Evolutionary conservation across 2,113 vertebrate genomes (phyloP).

Genomic region (Tauraco erythrolophus): DNA sequence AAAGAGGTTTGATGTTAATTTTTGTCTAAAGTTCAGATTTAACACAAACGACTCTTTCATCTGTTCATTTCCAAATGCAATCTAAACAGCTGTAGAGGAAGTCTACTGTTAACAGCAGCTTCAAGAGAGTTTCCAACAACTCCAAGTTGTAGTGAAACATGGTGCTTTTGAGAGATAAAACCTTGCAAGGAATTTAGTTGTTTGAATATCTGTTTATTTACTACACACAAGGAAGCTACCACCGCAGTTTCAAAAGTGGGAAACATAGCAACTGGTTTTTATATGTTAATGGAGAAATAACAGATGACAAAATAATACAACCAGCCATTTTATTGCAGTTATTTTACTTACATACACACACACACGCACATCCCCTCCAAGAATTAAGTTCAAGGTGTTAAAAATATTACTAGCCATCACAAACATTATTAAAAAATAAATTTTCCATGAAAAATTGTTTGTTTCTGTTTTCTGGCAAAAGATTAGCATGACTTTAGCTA

Average conservation of each 20-base stretch:
- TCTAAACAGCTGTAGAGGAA: not conserved
- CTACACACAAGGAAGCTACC: not conserved
- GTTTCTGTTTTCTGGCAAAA: not conserved
- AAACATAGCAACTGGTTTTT: not conserved
- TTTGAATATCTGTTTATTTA: not conserved
- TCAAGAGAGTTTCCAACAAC: not conserved
- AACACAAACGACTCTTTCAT: not conserved
- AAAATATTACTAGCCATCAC: not conserved
- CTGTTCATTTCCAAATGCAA: not conserved
- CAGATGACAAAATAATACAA: not conserved
- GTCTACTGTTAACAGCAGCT: not conserved
- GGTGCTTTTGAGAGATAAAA: not conserved
- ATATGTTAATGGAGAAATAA: not conserved
- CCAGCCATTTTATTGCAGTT: not conserved
- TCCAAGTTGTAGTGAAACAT: not conserved
- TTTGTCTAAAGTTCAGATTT: not conserved
- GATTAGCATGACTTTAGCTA: not conserved
- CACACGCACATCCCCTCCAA: not conserved
- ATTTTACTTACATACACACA: not conserved
- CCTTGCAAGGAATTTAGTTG: not conserved
- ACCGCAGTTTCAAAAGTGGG: not conserved
- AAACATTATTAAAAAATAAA: not conserved
- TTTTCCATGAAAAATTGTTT: not conserved
- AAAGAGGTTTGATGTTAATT: not conserved
- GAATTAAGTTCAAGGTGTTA: not conserved